Evolutionary conservation across 1,140 invertebrate species (phyloP).

Genomic region (Cydia pomonella): DNA sequence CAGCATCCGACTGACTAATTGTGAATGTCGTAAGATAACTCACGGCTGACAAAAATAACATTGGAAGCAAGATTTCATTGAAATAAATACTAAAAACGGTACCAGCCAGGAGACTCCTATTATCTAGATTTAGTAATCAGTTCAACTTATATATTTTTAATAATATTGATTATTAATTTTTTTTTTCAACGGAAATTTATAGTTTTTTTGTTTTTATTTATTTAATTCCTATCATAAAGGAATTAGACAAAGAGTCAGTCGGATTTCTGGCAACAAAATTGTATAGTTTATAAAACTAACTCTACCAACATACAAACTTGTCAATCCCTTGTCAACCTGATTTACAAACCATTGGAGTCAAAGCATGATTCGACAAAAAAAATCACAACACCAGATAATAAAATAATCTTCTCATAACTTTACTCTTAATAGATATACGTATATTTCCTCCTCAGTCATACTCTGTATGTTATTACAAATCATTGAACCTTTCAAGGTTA

Average conservation of each 20-base stretch:
- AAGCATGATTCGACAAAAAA: not conserved
- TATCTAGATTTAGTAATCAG: too few species aligned
- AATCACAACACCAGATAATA: not conserved
- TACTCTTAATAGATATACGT: not conserved
- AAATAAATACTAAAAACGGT: not conserved
- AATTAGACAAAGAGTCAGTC: not conserved
- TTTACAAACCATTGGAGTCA: not conserved
- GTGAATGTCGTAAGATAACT: not conserved
- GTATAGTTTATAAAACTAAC: conserved; percentile 1
- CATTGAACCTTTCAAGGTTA: not conserved
- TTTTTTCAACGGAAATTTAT: too few species aligned
- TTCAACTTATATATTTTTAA: too few species aligned
- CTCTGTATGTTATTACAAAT: not conserved
- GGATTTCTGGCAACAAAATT: not conserved
- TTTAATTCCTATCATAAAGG: too few species aligned
- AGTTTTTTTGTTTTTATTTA: too few species aligned
- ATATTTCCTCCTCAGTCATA: not conserved
- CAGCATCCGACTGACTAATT: not conserved
- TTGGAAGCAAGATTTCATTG: not conserved
- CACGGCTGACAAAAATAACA: not conserved
- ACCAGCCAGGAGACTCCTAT: too few species aligned
- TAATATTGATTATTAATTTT: too few species aligned
- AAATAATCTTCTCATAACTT: not conserved
- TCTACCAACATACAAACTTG: not conserved
- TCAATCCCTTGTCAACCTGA: not conserved